Evolutionary conservation across 2,888 invertebrate genomes (phyloP).

Genomic region (Agrilus biguttatus): DNA sequence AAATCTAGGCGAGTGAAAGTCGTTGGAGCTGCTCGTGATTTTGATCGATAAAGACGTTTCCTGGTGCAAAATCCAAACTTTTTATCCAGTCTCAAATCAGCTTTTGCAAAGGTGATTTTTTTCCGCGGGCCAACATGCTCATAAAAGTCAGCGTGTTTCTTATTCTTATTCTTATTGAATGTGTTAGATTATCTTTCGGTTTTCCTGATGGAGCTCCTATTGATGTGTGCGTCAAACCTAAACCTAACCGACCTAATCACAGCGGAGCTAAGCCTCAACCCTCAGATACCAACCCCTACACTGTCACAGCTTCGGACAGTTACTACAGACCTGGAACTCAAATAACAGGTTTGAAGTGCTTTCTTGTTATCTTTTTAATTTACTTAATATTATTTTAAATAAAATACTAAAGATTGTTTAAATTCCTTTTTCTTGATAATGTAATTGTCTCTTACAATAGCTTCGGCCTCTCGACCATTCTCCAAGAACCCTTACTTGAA

Average conservation of each 20-base stretch:
- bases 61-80: slow-evolving; percentile 8
- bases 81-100: slow-evolving; percentile 8
- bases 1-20: slow-evolving; percentile 11
- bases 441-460: no score
- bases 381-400: no score
- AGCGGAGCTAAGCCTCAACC: slow-evolving; percentile 57
- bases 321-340: slow-evolving; percentile 52
- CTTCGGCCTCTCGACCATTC: no score
- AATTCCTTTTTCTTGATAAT: no score
- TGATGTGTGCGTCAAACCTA: slow-evolving; percentile 63
- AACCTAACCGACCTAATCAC: slow-evolving; percentile 64
- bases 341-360: slow-evolving; percentile 42
- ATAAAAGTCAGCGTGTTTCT: background rate
- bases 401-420: no score
- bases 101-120: slow-evolving; percentile 3
- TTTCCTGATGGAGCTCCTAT: slow-evolving; percentile 75
- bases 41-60: slow-evolving; percentile 8
- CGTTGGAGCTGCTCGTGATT: slow-evolving; percentile 5
- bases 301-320: slow-evolving; percentile 48
- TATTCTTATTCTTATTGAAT: background rate
- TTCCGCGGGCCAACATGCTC: background rate
- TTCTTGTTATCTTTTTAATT: no score
- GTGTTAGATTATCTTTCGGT: slow-evolving; percentile 15
- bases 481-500: no score
- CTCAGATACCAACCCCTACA: slow-evolving; percentile 48